Evolutionary conservation across 2,797 vertebrate genomes (phyloP).

Genomic region (Sebastes hubbsi): DNA sequence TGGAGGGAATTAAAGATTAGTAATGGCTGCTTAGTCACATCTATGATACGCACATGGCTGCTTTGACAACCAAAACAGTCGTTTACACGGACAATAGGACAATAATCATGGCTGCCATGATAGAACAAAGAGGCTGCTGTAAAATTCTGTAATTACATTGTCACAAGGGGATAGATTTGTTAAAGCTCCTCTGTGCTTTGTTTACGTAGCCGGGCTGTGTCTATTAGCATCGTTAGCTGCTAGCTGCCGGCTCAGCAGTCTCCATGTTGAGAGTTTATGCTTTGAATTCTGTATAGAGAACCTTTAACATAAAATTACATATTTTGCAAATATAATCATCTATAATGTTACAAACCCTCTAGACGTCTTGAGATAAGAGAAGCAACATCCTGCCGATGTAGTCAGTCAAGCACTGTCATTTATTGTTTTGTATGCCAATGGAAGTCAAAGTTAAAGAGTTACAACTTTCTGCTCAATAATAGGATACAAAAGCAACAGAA

Average conservation of each 20-base stretch:
- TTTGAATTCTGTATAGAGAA: too few species aligned
- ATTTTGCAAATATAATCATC: neutral
- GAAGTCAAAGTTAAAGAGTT: neutral
- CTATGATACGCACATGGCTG: slow-evolving; percentile 20
- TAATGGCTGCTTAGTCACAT: slow-evolving; percentile 45
- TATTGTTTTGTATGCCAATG: neutral
- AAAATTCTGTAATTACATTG: slow-evolving; percentile 31
- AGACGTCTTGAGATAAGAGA: neutral
- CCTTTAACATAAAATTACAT: neutral
- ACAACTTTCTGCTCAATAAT: neutral
- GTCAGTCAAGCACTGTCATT: neutral
- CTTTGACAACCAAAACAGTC: slow-evolving; percentile 34
- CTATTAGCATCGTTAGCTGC: neutral
- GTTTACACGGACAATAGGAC: slow-evolving; percentile 27
- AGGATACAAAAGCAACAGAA: neutral
- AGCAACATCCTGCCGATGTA: neutral
- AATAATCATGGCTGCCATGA: slow-evolving; percentile 40
- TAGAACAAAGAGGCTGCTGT: slow-evolving; percentile 30
- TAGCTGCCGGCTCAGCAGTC: neutral
- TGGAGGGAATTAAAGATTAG: slow-evolving; percentile 44
- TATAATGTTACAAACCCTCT: neutral
- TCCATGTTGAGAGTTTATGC: neutral
- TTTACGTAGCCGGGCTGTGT: too few species aligned
- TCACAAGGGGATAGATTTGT: slow-evolving; percentile 6
- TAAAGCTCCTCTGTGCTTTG: neutral